Percentiles rank a stretch among this genome's conserved stretches.
phyloP scores from a whole-genome alignment of 2,888 invertebrate species.

The Lordiphosa fenestrarum region DNA sequence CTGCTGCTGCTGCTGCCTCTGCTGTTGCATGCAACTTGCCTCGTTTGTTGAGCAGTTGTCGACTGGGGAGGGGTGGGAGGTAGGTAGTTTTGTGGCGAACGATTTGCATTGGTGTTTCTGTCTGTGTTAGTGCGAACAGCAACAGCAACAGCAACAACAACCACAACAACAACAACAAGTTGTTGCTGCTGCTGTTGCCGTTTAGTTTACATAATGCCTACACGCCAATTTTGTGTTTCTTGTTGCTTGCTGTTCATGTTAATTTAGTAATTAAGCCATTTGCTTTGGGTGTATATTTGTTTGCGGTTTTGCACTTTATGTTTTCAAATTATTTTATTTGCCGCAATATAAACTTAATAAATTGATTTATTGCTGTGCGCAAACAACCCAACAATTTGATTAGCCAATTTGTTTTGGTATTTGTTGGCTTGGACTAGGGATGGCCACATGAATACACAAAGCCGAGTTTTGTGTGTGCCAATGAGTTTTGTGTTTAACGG shows the following conservation, averaged over 20 bases:
- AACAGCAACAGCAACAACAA: too few species aligned
- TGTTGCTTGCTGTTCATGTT: conserved; percentile 32
- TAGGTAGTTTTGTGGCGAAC: conserved; percentile 39
- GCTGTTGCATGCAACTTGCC: conserved; percentile 51
- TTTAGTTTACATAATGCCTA: conserved; percentile 13
- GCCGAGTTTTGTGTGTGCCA: too few species aligned
- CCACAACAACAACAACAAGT: too few species aligned
- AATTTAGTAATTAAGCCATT: conserved; percentile 68
- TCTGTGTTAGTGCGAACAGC: conserved; percentile 15
- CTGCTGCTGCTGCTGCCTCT: conserved; percentile 14
- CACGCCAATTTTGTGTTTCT: conserved; percentile 30
- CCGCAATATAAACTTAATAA: conserved; percentile 64
- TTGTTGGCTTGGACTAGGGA: not conserved
- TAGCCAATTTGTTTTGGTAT: conserved; percentile 12
- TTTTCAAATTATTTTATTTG: conserved; percentile 63
- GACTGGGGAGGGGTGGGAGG: conserved; percentile 28
- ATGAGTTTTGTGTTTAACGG: too few species aligned
- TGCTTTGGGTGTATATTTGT: conserved; percentile 33
- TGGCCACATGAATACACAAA: too few species aligned
- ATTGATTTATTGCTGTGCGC: conserved; percentile 56
- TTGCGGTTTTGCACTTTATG: conserved; percentile 46
- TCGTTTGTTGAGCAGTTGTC: conserved; percentile 38
- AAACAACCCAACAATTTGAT: conserved; percentile 12
- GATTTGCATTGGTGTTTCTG: conserved; percentile 63
- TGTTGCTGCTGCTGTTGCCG: not conserved